A percentile compares a stretch with the other conserved stretches of the same genome.
These are phyloP conservation scores for Melanaphis sacchari DNA, from an alignment of 1,140 invertebrate genomes.

Conservation along the genomic window DNA sequence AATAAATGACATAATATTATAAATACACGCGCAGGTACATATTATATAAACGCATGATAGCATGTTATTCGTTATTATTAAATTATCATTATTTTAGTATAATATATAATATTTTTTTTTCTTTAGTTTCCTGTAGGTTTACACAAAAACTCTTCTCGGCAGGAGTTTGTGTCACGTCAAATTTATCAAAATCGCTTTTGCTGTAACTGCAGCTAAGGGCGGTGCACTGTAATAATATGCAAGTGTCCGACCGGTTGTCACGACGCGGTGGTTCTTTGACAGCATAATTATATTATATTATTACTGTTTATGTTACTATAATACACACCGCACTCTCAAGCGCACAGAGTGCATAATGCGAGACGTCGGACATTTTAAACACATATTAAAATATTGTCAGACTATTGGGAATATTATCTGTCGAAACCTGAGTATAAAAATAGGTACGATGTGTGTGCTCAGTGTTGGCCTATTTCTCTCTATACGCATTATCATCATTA, in stretches of 20 bases:
- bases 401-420: neutral
- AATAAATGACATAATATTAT: neutral
- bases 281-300: slow-evolving; percentile 35
- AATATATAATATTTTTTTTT: neutral
- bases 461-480: neutral
- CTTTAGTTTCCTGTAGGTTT: neutral
- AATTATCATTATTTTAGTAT: neutral
- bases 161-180: neutral
- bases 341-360: neutral
- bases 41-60: neutral
- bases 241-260: slow-evolving; percentile 31
- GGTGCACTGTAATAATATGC: neutral
- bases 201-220: neutral
- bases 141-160: neutral
- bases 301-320: neutral
- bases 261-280: neutral
- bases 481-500: too few relatives aligned
- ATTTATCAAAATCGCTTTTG: neutral
- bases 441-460: neutral
- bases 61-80: neutral
- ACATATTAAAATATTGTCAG: neutral
- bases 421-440: neutral
- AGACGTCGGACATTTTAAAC: neutral
- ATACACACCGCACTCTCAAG: neutral
- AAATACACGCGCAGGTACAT: neutral